Conservation (phyloP, 2,888 invertebrate species). For the Steinernema carpocapsae region DNA sequence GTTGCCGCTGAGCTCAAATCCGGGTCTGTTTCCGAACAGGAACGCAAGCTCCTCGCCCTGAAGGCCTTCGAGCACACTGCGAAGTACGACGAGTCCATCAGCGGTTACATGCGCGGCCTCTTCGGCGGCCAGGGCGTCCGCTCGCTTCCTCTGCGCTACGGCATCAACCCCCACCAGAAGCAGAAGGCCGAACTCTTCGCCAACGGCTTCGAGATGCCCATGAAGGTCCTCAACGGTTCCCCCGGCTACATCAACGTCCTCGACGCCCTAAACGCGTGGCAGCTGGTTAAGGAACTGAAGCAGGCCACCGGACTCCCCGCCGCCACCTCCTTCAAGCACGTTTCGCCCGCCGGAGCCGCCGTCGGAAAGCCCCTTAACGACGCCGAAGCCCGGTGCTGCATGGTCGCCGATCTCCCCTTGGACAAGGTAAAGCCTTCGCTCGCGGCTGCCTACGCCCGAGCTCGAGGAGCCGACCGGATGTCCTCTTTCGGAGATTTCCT, state of each 20-base stretch:
- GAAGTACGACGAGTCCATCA: conserved; percentile 88
- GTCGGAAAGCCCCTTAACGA: conserved; percentile 81
- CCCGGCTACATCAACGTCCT: conserved; percentile 97
- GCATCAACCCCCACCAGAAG: conserved; percentile 91
- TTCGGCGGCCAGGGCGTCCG: conserved; percentile 75
- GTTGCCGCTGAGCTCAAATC: conserved; percentile 60
- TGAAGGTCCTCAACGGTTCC: conserved; percentile 87
- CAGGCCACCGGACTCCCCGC: conserved; percentile 79
- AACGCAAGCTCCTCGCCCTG: conserved; percentile 75
- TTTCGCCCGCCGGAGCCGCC: conserved; percentile 77
- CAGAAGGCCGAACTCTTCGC: conserved; percentile 62
- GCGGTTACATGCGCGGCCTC: conserved; percentile 90
- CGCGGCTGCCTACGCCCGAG: conserved; percentile 90
- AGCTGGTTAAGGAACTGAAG: conserved; percentile 87
- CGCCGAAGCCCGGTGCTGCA: conserved; percentile 84
- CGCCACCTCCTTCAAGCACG: conserved; percentile 93
- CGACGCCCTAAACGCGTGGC: conserved; percentile 96
- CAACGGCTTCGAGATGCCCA: conserved; percentile 76
- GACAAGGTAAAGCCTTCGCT: conserved; percentile 73
- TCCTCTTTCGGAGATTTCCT: conserved; percentile 98
- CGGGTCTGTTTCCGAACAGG: conserved; percentile 74
- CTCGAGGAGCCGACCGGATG: conserved; percentile 96
- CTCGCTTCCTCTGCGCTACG: conserved; percentile 74
- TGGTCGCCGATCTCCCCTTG: conserved; percentile 83
- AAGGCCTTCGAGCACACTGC: conserved; percentile 92